Conservation (phyloP, 1,140 invertebrate species). For the Anastatus disparis region DNA sequence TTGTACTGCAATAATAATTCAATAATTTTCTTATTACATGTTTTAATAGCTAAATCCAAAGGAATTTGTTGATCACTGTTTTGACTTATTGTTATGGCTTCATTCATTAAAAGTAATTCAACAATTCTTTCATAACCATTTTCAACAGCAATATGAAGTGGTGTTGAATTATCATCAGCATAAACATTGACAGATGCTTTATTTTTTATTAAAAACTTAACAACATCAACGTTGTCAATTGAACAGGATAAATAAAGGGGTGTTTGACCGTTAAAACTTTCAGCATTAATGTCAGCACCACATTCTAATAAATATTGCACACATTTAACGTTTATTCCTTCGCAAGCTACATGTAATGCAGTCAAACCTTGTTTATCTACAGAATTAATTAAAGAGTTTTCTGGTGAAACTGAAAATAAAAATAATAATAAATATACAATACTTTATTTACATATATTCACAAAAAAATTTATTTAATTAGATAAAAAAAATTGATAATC, state of each 20-base stretch:
- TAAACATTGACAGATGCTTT: conserved; percentile 6
- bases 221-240: not conserved
- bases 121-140: conserved; percentile 10
- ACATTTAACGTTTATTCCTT: conserved; percentile 58
- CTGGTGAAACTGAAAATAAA: conserved; percentile 11
- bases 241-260: conserved; percentile 5
- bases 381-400: conserved; percentile 22
- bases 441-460: not conserved
- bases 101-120: conserved; percentile 8
- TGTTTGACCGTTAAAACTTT: conserved; percentile 17
- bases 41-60: not conserved
- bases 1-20: conserved; percentile 19
- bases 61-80: not conserved
- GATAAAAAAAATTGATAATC: too few species aligned
- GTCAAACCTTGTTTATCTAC: conserved; percentile 45
- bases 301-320: conserved; percentile 33
- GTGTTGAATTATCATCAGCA: conserved; percentile 7
- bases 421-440: not conserved
- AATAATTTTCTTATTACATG: not conserved
- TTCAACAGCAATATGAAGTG: conserved; percentile 16
- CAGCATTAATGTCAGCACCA: conserved; percentile 29
- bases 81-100: not conserved
- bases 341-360: conserved; percentile 64
- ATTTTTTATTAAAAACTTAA: not conserved
- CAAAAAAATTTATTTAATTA: not conserved